Percentiles rank a stretch among this genome's conserved stretches.
phyloP scores from a whole-genome alignment of 2,888 invertebrate genomes.

The Strigamia crassipes region DNA sequence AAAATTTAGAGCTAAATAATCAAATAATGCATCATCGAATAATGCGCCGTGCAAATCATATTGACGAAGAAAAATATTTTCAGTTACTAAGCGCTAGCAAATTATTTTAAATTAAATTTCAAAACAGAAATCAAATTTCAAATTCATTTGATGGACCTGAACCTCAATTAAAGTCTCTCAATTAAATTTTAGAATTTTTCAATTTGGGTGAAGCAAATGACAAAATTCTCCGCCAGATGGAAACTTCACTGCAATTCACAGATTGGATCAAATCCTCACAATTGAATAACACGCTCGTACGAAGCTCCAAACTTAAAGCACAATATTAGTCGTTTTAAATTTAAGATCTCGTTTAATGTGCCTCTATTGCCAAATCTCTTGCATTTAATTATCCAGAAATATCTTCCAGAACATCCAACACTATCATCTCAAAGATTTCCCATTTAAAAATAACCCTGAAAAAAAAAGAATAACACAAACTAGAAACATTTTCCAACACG shows the following conservation, averaged over 20 bases:
- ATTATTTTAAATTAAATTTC: background rate
- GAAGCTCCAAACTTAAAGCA: background rate
- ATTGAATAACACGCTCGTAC: background rate
- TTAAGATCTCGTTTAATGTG: no score
- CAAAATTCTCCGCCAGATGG: constrained; percentile 16
- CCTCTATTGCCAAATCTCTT: no score
- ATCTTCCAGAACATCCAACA: no score
- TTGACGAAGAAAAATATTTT: background rate
- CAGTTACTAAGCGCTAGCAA: background rate
- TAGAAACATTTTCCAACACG: no score
- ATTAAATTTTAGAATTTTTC: background rate
- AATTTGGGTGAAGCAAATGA: background rate
- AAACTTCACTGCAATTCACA: background rate
- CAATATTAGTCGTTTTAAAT: no score
- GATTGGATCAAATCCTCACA: background rate
- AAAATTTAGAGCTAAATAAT: background rate
- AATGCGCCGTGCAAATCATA: no score
- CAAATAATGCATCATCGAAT: background rate
- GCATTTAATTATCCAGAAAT: no score
- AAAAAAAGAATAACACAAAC: no score
- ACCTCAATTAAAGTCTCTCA: background rate
- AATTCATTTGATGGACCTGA: background rate
- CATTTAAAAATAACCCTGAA: no score
- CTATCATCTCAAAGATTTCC: no score
- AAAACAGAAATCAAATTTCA: background rate